Conservation (phyloP, 1,140 invertebrate genomes). For the Charaxes varanes region DNA sequence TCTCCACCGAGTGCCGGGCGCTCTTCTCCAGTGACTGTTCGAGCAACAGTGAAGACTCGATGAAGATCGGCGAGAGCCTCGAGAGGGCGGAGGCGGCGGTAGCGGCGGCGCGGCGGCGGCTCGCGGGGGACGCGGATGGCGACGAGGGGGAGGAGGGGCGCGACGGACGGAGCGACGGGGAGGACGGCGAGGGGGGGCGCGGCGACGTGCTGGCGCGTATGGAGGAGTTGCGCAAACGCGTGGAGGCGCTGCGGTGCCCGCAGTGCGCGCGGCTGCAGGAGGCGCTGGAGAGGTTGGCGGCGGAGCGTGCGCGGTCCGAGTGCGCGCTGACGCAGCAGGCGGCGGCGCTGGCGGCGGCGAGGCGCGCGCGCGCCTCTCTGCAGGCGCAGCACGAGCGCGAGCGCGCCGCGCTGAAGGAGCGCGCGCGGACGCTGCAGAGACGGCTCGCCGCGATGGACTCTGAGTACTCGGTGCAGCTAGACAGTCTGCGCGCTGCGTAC, state of each 20-base stretch:
- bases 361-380: slow-evolving; percentile 50
- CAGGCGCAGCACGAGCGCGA: slow-evolving; percentile 65
- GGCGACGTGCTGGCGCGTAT: slow-evolving; percentile 40
- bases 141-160: slow-evolving; percentile 8
- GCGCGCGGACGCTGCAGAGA: slow-evolving; percentile 79
- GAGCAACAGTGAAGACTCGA: slow-evolving; percentile 73
- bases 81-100: slow-evolving; percentile 64
- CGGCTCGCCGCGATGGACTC: slow-evolving; percentile 82
- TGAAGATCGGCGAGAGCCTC: slow-evolving; percentile 70
- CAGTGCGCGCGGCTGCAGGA: slow-evolving; percentile 77
- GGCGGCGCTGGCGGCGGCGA: slow-evolving; percentile 52
- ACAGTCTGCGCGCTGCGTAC: slow-evolving; percentile 82
- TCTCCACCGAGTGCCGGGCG: slow-evolving; percentile 75
- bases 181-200: slow-evolving; percentile 6
- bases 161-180: slow-evolving; percentile 13
- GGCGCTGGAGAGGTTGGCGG: slow-evolving; percentile 62
- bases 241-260: slow-evolving; percentile 73
- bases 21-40: slow-evolving; percentile 72
- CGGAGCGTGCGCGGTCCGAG: slow-evolving; percentile 50
- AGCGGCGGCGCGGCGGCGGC: slow-evolving; percentile 50
- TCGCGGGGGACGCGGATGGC: slow-evolving; percentile 32
- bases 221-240: slow-evolving; percentile 58
- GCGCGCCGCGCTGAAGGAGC: slow-evolving; percentile 72
- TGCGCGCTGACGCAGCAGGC: slow-evolving; percentile 54
- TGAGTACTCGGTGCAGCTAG: slow-evolving; percentile 85